These are phyloP conservation scores for Leucoraja erinaceus DNA, from an alignment of 2,113 vertebrate genomes.

Conservation along the genomic window DNA sequence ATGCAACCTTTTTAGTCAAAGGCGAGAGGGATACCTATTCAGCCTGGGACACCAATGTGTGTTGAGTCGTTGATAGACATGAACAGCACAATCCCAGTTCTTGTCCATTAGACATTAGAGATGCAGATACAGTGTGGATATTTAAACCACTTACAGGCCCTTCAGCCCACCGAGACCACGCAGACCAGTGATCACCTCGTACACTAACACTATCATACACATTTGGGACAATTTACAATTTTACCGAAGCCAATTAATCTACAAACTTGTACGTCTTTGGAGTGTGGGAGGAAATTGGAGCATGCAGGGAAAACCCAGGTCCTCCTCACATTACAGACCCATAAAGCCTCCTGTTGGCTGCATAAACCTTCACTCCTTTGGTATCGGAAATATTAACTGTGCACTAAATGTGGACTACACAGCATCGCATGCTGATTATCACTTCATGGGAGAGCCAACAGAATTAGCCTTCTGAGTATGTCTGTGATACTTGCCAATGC, in stretches of 20 bases:
- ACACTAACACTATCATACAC: too few relatives aligned
- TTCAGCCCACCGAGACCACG: too few relatives aligned
- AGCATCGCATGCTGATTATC: not conserved
- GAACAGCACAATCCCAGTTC: not conserved
- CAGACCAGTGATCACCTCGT: too few relatives aligned
- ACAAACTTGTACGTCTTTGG: too few relatives aligned
- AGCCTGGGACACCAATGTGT: not conserved
- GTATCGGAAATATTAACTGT: not conserved
- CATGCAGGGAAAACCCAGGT: too few relatives aligned
- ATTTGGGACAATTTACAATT: too few relatives aligned
- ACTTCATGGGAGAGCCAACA: not conserved
- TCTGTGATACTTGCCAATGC: not conserved
- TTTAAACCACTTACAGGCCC: too few relatives aligned
- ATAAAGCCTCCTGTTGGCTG: not conserved
- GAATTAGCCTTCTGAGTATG: not conserved
- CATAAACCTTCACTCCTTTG: not conserved
- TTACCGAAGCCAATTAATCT: too few relatives aligned
- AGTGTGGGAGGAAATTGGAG: too few relatives aligned
- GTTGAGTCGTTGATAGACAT: not conserved
- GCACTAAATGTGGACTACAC: not conserved
- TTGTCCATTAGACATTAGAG: too few relatives aligned
- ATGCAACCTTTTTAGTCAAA: not conserved
- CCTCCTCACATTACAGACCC: not conserved
- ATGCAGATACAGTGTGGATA: too few relatives aligned
- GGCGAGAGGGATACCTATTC: too few relatives aligned